A percentile compares a stretch with the other conserved stretches of the same genome.
phyloP scores from a whole-genome alignment of 2,797 vertebrate species.

The Pseudomugil tenellus region DNA sequence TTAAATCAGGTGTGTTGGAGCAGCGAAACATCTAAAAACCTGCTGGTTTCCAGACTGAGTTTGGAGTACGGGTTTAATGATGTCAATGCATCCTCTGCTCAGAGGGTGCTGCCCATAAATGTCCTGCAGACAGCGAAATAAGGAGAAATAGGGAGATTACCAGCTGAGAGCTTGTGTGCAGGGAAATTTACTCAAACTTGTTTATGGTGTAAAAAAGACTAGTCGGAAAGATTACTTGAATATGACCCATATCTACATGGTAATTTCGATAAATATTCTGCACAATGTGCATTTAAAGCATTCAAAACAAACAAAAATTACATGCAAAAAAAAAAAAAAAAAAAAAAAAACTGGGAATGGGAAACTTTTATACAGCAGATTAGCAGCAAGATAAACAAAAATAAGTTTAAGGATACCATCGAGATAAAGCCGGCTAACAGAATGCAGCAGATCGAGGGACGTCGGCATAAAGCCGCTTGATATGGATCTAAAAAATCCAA shows the following conservation, averaged over 20 bases:
- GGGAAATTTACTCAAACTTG: neutral
- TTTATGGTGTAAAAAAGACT: neutral
- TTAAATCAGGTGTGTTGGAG: too few relatives aligned
- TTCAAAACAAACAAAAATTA: too few relatives aligned
- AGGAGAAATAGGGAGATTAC: neutral
- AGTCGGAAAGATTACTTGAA: neutral
- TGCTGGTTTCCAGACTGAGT: neutral
- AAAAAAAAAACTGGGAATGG: neutral
- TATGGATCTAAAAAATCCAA: neutral
- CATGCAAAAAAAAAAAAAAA: too few relatives aligned
- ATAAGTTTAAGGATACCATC: conserved; percentile 5
- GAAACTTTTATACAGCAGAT: neutral
- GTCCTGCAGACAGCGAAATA: neutral
- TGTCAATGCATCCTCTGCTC: neutral
- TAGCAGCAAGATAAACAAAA: conserved; percentile 26
- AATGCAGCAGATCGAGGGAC: neutral
- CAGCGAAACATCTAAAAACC: too few relatives aligned
- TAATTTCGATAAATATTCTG: neutral
- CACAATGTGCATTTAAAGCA: neutral
- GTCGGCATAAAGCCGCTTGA: conserved; percentile 3
- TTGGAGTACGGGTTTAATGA: neutral
- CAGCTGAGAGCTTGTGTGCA: neutral
- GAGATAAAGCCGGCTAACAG: conserved; percentile 21
- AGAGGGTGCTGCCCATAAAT: neutral
- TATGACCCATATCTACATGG: neutral